Evolutionary conservation across 2,797 vertebrate genomes (phyloP).

Genomic region (Macropodus opercularis): DNA sequence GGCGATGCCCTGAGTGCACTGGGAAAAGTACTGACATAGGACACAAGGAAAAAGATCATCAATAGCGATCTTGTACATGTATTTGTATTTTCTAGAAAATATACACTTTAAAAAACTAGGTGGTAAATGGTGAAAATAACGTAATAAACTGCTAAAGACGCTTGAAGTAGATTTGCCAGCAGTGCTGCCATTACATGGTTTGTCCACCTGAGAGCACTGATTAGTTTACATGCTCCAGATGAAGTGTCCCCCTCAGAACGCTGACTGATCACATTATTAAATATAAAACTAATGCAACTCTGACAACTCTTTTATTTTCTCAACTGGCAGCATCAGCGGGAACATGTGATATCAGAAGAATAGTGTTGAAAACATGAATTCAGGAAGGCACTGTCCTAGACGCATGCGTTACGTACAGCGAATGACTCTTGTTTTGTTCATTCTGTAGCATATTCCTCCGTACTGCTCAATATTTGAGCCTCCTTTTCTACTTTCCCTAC

Average conservation of each 20-base stretch:
- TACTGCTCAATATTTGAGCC: slow-evolving; percentile 4
- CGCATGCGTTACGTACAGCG: background rate
- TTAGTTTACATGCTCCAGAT: background rate
- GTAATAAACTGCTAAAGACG: background rate
- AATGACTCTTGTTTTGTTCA: slow-evolving; percentile 10
- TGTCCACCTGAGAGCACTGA: background rate
- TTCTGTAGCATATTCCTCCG: background rate
- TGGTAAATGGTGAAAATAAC: no score
- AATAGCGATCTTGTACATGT: background rate
- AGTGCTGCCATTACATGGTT: background rate
- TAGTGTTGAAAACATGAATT: no score
- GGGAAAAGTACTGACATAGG: slow-evolving; percentile 1
- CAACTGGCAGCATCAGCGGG: no score
- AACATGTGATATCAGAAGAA: background rate
- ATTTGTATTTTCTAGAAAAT: no score
- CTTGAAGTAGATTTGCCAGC: background rate
- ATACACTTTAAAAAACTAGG: no score
- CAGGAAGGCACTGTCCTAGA: no score
- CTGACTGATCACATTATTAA: background rate
- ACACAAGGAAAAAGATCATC: background rate
- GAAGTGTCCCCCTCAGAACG: background rate
- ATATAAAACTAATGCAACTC: background rate
- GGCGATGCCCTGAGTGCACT: background rate
- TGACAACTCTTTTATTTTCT: no score
- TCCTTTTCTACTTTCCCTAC: background rate